Conservation (phyloP, 53 echinoderm and acorn worm species). For the Crossaster papposus region DNA sequence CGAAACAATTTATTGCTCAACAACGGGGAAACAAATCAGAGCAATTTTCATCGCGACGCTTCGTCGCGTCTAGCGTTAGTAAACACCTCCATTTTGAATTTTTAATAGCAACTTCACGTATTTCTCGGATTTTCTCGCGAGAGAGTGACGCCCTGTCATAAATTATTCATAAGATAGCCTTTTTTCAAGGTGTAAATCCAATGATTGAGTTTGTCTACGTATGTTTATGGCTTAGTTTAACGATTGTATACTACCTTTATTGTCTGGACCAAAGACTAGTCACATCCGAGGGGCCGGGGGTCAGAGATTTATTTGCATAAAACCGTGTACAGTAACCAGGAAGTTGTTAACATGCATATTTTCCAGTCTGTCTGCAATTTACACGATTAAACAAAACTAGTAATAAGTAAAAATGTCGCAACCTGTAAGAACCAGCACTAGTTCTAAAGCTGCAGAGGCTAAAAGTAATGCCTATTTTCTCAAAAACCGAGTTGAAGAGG, state of each 20-base stretch:
- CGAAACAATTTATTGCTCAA: neutral
- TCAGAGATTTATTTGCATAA: constrained; percentile 24
- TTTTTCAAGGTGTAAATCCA: neutral
- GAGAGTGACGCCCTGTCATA: neutral
- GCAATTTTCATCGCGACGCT: neutral
- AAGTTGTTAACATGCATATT: neutral
- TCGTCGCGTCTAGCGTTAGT: constrained; percentile 7
- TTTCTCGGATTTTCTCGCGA: constrained; percentile 12
- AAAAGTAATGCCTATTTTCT: constrained; percentile 58
- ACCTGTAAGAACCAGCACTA: neutral
- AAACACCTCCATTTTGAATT: constrained; percentile 62
- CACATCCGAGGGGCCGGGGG: neutral
- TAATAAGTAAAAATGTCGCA: constrained; percentile 18
- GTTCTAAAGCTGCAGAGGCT: constrained; percentile 25
- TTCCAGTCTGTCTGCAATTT: neutral
- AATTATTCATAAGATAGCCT: neutral
- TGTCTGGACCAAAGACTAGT: neutral
- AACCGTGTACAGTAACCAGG: constrained; percentile 34
- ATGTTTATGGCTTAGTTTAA: neutral
- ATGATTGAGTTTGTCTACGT: neutral
- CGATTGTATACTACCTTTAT: neutral
- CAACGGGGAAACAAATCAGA: neutral
- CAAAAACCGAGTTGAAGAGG: constrained; percentile 74
- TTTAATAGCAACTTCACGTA: constrained; percentile 13
- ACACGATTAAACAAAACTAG: no score